Percentiles rank a stretch among this genome's conserved stretches.
Evolutionary conservation across 2,888 invertebrate species (phyloP).

Genomic region (Cyaniris semiargus): DNA sequence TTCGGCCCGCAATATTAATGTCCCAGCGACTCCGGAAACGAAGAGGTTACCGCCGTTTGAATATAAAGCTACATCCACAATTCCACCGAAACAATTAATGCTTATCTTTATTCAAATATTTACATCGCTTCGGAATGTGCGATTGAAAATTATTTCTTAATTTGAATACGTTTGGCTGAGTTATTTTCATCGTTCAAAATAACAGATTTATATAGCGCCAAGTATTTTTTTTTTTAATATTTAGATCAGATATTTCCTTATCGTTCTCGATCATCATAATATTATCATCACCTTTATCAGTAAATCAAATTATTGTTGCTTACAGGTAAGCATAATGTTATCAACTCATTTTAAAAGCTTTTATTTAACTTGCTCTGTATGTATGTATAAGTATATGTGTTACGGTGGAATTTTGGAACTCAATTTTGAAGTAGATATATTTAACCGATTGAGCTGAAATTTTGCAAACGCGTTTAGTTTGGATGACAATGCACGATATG

Average conservation of each 20-base stretch:
- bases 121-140: not conserved
- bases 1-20: conserved; percentile 47
- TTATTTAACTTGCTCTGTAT: no score
- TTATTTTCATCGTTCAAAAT: not conserved
- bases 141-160: conserved; percentile 1
- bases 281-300: no score
- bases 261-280: no score
- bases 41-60: conserved; percentile 39
- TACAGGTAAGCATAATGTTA: not conserved
- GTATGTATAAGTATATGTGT: no score
- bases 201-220: no score
- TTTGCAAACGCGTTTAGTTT: no score
- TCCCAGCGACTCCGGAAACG: conserved; percentile 39
- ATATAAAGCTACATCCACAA: conserved; percentile 38
- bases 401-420: no score
- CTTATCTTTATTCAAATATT: conserved; percentile 28
- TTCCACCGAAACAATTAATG: conserved; percentile 32
- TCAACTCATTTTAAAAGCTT: not conserved
- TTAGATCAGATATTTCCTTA: no score
- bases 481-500: no score
- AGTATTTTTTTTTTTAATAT: no score
- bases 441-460: no score
- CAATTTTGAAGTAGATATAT: no score
- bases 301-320: not conserved
- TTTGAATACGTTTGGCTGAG: not conserved